phyloP scores from a whole-genome alignment of 2,797 vertebrate species.

The Sarcoramphus papa region DNA sequence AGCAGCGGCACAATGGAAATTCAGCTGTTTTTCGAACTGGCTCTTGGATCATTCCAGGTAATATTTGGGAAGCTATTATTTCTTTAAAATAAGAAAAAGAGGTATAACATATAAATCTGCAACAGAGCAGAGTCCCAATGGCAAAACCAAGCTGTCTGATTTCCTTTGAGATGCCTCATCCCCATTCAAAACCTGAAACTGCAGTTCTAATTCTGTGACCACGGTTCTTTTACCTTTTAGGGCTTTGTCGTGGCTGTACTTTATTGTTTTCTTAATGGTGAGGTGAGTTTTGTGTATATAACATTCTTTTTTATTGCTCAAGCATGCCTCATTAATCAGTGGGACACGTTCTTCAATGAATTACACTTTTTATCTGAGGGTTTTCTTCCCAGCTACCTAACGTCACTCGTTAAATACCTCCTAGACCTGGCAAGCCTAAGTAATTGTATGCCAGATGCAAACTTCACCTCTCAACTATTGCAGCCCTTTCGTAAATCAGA shows the following conservation, averaged over 20 bases:
- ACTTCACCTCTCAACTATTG: neutral
- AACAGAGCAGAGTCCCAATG: neutral
- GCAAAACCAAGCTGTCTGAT: neutral
- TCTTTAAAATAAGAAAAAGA: neutral
- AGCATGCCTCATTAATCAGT: neutral
- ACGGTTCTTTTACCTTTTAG: slow-evolving; percentile 63
- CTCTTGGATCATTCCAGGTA: slow-evolving; percentile 94
- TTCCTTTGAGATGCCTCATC: neutral
- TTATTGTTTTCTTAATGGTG: slow-evolving; percentile 94
- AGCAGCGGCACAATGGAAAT: slow-evolving; percentile 79
- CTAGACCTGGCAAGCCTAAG: neutral
- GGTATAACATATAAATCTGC: neutral
- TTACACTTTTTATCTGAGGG: neutral
- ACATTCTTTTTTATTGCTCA: neutral
- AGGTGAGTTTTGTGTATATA: slow-evolving; percentile 73
- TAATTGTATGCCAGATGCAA: neutral
- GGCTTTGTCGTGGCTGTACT: slow-evolving; percentile 90
- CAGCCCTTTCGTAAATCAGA: slow-evolving; percentile 15
- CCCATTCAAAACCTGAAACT: neutral
- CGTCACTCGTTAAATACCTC: neutral
- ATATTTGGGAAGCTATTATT: neutral
- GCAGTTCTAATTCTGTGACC: neutral
- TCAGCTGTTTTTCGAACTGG: slow-evolving; percentile 85
- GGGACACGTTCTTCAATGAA: neutral
- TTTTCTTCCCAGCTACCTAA: neutral